Evolutionary conservation across 2,888 invertebrate genomes (phyloP), one percentile per base, ranked within the genome.

Genomic region (Eristalis pertinax): DNA sequence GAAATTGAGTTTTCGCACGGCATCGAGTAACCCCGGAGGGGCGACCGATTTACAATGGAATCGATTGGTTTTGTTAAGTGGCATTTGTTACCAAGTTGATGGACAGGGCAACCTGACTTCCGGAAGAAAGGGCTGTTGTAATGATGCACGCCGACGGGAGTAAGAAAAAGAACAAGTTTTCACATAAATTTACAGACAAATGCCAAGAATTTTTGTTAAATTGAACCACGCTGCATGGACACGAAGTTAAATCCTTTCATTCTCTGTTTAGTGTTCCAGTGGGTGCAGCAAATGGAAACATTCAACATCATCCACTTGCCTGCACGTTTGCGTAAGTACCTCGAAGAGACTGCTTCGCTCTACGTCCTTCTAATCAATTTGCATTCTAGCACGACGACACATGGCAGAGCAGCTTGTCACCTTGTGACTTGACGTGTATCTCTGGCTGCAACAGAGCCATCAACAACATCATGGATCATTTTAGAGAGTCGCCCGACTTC

Each of bases 211-310:
- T 32, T 10, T 10, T 10, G 10, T 32, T 32, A 2, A 38, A 38
- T 38, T 38, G 13, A 38, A 38, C 13, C 4, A 10, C 35, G 10
- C 35, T 29, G 29, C 29, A 29, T 4, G 5, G 29, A 4, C 29
- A 2, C 8, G 32, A 32, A 32, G 1, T 8, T 10, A 32, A 32
- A 32, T 32, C 10, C 32, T 1, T 56, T 43, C 35, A 1, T 64
- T 24, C 13, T n/a, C 35, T 50, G 91, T 95, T 95, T 82, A 97
- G 97, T 98, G 97, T 92, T 94, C 95, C 83, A 94, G 95, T 92
- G 97, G 97, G 79, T 98, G 97, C 93, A 95, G 95, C 90, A 93
- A 96, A 88, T 97, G 97, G 97, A 95, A 95, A 91, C 94, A 94
- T 90, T 97, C 97, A 41, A 93, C 97, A 90, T 95, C 95, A 90